Conservation (phyloP, 2,888 invertebrate species). For the Drosophila fulvimacula region DNA sequence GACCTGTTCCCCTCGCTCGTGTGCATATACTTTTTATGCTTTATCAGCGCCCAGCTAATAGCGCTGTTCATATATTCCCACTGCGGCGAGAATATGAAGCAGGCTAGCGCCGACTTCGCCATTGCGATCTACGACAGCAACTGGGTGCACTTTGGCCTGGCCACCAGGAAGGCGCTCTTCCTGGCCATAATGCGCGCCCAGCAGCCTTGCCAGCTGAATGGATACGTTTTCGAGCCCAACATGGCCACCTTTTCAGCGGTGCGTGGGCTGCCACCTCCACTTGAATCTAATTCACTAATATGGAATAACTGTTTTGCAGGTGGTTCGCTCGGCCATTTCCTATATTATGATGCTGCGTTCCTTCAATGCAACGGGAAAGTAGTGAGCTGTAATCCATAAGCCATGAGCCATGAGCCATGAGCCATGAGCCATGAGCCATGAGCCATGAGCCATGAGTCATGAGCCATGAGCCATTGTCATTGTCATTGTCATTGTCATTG, state of each 20-base stretch:
- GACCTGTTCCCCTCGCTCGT: constrained; percentile 51
- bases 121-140: constrained; percentile 51
- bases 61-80: constrained; percentile 61
- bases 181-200: constrained; percentile 56
- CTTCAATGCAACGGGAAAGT: constrained; percentile 38
- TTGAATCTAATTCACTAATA: neutral
- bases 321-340: constrained; percentile 62
- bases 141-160: constrained; percentile 48
- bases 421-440: too few relatives aligned
- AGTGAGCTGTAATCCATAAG: neutral
- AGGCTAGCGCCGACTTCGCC: constrained; percentile 55
- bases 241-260: constrained; percentile 66
- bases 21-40: constrained; percentile 49
- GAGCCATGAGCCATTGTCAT: too few relatives aligned
- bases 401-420: too few relatives aligned
- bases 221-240: constrained; percentile 60
- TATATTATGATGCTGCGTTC: constrained; percentile 68
- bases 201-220: constrained; percentile 53
- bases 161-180: constrained; percentile 40
- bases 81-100: constrained; percentile 61
- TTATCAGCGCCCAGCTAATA: constrained; percentile 51
- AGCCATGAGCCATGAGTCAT: neutral
- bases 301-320: constrained; percentile 29
- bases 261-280: constrained; percentile 5
- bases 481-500: too few relatives aligned